A percentile compares a stretch with the other conserved stretches of the same genome.
Conservation (phyloP, 1,140 invertebrate genomes). For the Centruroides sculpturatus region DNA sequence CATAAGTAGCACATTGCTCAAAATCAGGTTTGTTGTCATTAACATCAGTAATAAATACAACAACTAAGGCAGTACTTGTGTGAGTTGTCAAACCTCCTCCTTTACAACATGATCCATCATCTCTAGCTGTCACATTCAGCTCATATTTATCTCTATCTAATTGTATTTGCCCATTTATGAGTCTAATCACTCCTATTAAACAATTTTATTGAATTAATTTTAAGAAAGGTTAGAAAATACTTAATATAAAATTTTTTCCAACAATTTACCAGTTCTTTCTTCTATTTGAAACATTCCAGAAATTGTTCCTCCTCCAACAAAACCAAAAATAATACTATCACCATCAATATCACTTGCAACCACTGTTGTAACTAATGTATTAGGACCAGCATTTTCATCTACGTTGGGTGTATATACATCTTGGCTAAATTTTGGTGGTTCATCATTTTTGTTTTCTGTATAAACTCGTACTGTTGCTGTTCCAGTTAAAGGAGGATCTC, state of each 20-base stretch:
- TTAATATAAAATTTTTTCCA: too few species aligned
- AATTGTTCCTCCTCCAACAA: conserved; percentile 74
- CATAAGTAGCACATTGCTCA: conserved; percentile 77
- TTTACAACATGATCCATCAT: conserved; percentile 80
- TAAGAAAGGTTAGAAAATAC: too few species aligned
- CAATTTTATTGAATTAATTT: too few species aligned
- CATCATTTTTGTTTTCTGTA: conserved; percentile 91
- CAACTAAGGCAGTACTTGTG: conserved; percentile 83
- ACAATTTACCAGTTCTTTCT: conserved; percentile 51
- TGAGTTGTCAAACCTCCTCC: conserved; percentile 71
- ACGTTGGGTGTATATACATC: conserved; percentile 91
- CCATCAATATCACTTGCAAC: conserved; percentile 89
- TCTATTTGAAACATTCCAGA: conserved; percentile 89
- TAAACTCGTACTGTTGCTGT: conserved; percentile 82
- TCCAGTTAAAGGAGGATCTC: conserved; percentile 77
- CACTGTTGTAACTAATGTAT: conserved; percentile 76
- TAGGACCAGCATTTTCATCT: conserved; percentile 79
- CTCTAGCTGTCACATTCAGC: conserved; percentile 80
- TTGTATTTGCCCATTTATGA: conserved; percentile 67
- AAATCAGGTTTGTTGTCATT: conserved; percentile 91
- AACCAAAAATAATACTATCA: conserved; percentile 82
- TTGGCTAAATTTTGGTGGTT: conserved; percentile 87
- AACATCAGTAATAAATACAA: conserved; percentile 88
- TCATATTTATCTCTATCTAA: conserved; percentile 70
- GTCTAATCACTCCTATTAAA: conserved; percentile 57